Evolutionary conservation across 2,888 invertebrate genomes (phyloP).

Genomic region (Fragum fragum): DNA sequence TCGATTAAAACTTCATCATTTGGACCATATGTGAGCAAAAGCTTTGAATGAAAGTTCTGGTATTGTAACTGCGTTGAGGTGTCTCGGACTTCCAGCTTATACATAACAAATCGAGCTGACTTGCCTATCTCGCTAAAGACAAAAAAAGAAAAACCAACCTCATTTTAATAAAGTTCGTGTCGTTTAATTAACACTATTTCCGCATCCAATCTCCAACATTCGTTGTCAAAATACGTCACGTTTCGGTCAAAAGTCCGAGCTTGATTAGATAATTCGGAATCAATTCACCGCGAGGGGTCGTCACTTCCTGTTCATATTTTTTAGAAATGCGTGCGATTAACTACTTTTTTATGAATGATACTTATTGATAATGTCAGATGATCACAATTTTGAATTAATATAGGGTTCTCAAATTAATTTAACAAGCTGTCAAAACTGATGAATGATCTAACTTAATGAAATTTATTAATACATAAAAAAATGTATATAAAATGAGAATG

Average conservation of each 20-base stretch:
- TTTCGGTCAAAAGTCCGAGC: conserved; percentile 2
- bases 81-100: no score
- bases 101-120: no score
- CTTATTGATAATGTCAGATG: conserved; percentile 10
- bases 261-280: conserved; percentile 11
- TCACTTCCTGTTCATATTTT: conserved; percentile 4
- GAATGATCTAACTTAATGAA: no score
- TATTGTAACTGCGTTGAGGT: no score
- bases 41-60: no score
- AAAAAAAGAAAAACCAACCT: not conserved
- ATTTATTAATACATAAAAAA: no score
- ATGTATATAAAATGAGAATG: no score
- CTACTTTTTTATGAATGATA: conserved; percentile 10
- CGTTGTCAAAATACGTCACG: conserved; percentile 29
- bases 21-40: no score
- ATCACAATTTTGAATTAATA: conserved; percentile 17
- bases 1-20: no score
- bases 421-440: not conserved
- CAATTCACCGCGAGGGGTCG: conserved; percentile 21
- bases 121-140: no score
- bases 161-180: not conserved
- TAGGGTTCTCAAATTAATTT: not conserved
- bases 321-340: conserved; percentile 1
- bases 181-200: not conserved
- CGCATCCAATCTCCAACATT: not conserved